Conservation (phyloP, 2,888 invertebrate genomes). For the Nowickia ferox region DNA sequence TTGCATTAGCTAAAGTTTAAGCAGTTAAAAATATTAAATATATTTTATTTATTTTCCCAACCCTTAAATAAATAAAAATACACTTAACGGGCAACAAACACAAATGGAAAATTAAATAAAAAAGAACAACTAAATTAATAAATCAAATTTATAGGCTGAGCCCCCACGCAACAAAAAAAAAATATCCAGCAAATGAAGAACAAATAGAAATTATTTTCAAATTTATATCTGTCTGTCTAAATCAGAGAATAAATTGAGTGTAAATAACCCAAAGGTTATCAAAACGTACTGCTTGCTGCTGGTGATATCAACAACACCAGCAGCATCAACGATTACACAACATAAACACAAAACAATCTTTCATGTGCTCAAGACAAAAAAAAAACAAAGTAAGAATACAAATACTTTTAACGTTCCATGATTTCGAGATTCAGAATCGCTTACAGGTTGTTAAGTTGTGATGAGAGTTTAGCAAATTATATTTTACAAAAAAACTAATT, state of each 20-base stretch:
- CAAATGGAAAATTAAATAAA: not conserved
- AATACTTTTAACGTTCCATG: constrained; percentile 11
- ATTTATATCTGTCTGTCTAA: constrained; percentile 52
- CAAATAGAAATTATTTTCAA: constrained; percentile 37
- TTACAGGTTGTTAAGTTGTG: constrained; percentile 21
- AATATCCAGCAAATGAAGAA: not conserved
- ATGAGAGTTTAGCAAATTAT: constrained; percentile 17
- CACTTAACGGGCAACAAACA: not conserved
- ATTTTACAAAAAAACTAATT: not conserved
- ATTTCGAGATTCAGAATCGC: constrained; percentile 16
- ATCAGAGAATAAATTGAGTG: constrained; percentile 55
- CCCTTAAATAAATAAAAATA: no score
- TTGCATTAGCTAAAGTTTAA: no score
- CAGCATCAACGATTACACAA: constrained; percentile 8
- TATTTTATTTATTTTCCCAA: no score
- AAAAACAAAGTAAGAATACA: not conserved
- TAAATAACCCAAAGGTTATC: constrained; percentile 55
- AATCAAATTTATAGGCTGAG: constrained; percentile 29
- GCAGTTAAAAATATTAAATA: no score
- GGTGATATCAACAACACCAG: not conserved
- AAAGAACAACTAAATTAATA: constrained; percentile 27
- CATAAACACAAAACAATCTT: not conserved
- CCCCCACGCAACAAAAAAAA: not conserved
- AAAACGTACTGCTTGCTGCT: not conserved
- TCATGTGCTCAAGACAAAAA: not conserved